Conservation (phyloP, 2,888 invertebrate species). For the Coelinius sp. region DNA sequence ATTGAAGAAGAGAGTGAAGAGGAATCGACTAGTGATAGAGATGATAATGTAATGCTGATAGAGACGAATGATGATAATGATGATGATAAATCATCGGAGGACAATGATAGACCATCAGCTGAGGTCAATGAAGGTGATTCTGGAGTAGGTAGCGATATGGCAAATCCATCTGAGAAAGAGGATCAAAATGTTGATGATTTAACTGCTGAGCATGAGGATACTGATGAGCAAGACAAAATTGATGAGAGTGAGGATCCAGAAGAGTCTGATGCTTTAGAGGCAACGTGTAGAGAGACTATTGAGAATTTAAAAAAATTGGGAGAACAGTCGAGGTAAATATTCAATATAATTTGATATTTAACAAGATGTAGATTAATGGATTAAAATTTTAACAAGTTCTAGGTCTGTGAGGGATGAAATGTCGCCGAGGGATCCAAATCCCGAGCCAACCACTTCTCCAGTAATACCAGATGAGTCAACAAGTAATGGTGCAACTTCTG, state of each 20-base stretch:
- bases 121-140: constrained; percentile 68
- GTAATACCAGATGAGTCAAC: constrained; percentile 41
- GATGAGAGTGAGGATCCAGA: constrained; percentile 64
- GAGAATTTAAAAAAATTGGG: constrained; percentile 67
- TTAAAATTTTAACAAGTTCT: too few species aligned
- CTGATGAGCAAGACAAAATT: constrained; percentile 50
- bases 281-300: constrained; percentile 67
- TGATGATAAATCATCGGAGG: constrained; percentile 61
- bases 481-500: constrained; percentile 14
- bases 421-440: constrained; percentile 54
- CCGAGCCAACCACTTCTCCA: constrained; percentile 41
- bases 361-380: too few species aligned
- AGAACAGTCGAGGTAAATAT: constrained; percentile 64
- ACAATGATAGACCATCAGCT: constrained; percentile 61
- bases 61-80: constrained; percentile 56
- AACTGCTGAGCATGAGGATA: constrained; percentile 45
- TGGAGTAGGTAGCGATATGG: constrained; percentile 69
- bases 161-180: constrained; percentile 66
- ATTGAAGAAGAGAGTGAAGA: constrained; percentile 54
- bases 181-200: constrained; percentile 67
- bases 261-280: constrained; percentile 65
- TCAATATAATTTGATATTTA: too few species aligned
- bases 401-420: constrained; percentile 55
- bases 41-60: constrained; percentile 16
- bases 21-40: constrained; percentile 18